A percentile compares a stretch with the other conserved stretches of the same genome.
Evolutionary conservation across 2,113 vertebrate genomes (phyloP).

Genomic region (Leptobrachium ailaonicum): DNA sequence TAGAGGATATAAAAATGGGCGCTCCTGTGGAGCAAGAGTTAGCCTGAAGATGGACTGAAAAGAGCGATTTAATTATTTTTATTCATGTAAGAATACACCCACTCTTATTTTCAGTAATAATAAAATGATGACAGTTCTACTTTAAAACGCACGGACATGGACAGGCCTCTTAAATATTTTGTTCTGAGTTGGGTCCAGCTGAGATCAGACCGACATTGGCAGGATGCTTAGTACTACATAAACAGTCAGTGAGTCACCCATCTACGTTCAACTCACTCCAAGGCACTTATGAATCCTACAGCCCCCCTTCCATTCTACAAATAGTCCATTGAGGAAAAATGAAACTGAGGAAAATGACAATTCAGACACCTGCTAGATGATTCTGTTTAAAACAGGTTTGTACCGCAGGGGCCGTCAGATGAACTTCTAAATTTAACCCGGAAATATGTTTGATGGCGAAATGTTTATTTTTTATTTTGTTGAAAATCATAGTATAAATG

Average conservation of each 20-base stretch:
- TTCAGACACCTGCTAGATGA: no score
- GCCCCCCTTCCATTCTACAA: background rate
- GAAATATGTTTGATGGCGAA: no score
- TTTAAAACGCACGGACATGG: background rate
- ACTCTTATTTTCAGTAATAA: background rate
- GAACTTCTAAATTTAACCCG: no score
- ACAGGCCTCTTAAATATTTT: constrained; percentile 12
- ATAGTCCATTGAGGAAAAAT: background rate
- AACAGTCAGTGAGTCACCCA: constrained; percentile 27
- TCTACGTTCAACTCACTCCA: constrained; percentile 17
- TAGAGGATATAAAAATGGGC: no score
- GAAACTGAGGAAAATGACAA: background rate
- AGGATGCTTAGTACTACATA: background rate
- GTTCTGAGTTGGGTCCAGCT: background rate
- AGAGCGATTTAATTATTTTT: no score
- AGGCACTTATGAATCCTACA: background rate
- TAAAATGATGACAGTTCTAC: background rate
- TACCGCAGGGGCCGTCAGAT: no score
- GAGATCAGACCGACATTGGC: constrained; percentile 9
- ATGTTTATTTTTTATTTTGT: no score
- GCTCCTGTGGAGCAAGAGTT: no score
- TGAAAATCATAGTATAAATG: no score
- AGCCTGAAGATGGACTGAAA: no score
- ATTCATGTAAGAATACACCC: no score
- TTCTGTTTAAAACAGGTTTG: no score